Evolutionary conservation across 2,797 vertebrate species (phyloP).

Genomic region (Mormyrops boulengeri): DNA sequence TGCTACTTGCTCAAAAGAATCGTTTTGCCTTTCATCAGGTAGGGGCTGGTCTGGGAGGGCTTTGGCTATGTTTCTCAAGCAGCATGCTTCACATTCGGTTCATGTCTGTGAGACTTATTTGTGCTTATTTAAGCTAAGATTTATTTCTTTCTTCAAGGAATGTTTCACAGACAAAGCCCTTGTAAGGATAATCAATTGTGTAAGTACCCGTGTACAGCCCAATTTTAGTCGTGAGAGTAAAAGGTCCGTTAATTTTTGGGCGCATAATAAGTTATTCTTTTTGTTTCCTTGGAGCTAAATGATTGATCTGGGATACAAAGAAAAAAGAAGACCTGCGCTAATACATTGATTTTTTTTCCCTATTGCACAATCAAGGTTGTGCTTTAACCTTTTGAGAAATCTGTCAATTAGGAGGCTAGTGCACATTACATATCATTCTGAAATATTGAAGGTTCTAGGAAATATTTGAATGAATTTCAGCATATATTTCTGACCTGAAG

Average conservation of each 20-base stretch:
- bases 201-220: not conserved
- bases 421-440: not conserved
- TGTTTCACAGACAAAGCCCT: not conserved
- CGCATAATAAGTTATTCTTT: not conserved
- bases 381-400: constrained; percentile 2
- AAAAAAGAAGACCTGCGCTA: not conserved
- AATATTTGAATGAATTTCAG: not conserved
- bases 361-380: not conserved
- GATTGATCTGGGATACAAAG: not conserved
- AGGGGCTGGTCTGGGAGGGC: not conserved
- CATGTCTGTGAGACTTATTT: not conserved
- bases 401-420: not conserved
- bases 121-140: not conserved
- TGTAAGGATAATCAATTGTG: constrained; percentile 9
- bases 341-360: not conserved
- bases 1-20: not conserved
- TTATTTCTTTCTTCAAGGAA: not conserved
- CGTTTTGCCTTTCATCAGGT: not conserved
- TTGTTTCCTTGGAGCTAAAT: not conserved
- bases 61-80: not conserved
- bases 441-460: not conserved
- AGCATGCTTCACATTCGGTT: not conserved
- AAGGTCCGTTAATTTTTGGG: not conserved
- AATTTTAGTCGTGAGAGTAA: not conserved
- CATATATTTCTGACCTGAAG: not conserved